phyloP scores from a whole-genome alignment of 1,140 invertebrate genomes.

The Pollicipes pollicipes region DNA sequence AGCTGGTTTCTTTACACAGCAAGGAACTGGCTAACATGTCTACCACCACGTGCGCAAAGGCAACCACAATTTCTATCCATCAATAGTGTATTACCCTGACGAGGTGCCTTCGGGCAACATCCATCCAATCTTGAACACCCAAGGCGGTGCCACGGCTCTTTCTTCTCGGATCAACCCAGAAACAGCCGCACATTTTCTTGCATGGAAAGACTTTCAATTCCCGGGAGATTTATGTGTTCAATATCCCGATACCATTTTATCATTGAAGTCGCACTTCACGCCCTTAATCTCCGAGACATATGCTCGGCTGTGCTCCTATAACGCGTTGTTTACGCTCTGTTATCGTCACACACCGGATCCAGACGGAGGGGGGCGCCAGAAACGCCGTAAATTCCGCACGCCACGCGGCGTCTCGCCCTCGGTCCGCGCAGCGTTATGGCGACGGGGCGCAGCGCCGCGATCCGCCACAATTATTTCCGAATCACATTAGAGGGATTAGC shows the following conservation, averaged over 20 bases:
- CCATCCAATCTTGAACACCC: too few species aligned
- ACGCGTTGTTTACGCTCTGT: not conserved
- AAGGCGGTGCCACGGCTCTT: not conserved
- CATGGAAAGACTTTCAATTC: slow-evolving; percentile 1
- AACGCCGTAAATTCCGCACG: not conserved
- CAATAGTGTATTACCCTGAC: too few species aligned
- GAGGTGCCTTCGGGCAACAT: too few species aligned
- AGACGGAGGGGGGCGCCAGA: not conserved
- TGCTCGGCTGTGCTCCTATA: not conserved
- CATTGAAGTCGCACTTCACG: not conserved
- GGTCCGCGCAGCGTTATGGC: not conserved
- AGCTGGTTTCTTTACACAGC: too few species aligned
- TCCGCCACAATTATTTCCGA: not conserved
- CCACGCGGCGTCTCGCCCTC: too few species aligned
- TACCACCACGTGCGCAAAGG: too few species aligned
- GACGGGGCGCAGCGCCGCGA: not conserved
- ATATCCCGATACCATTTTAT: not conserved
- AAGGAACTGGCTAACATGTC: too few species aligned
- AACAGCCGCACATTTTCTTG: not conserved
- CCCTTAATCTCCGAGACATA: not conserved
- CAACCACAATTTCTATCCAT: too few species aligned
- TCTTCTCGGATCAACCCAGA: not conserved
- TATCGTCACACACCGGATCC: not conserved
- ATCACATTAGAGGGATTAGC: slow-evolving; percentile 1
- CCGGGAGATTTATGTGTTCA: not conserved